Evolutionary conservation across 2,797 vertebrate genomes (phyloP).

Genomic region (Peromyscus attwateri): DNA sequence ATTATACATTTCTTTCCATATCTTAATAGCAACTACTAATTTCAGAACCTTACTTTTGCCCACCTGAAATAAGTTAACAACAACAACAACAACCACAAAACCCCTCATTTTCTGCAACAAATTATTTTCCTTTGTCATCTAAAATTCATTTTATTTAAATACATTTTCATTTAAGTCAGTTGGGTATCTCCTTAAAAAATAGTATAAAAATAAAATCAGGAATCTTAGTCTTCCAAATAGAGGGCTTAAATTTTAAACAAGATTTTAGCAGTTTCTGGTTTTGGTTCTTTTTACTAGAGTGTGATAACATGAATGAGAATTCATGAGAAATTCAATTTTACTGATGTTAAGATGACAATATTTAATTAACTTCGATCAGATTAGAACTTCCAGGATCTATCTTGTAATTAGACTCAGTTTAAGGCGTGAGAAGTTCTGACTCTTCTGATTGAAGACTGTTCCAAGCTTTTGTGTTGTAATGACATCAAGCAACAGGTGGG

Average conservation of each 20-base stretch:
- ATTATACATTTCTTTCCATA: neutral
- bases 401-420: neutral
- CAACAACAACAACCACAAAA: neutral
- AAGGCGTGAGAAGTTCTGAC: neutral
- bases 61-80: neutral
- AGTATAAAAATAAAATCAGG: neutral
- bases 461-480: neutral
- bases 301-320: neutral
- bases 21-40: no score
- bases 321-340: neutral
- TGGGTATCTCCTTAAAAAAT: neutral
- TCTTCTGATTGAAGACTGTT: neutral
- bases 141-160: neutral
- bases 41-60: neutral
- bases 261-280: neutral
- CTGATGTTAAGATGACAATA: neutral
- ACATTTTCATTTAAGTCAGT: neutral
- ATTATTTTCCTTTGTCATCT: neutral
- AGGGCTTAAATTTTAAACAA: neutral
- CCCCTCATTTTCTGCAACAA: neutral
- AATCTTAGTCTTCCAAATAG: neutral
- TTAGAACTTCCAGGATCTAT: neutral
- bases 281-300: neutral
- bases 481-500: neutral
- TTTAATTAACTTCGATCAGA: neutral